Conservation (phyloP, 2,113 vertebrate genomes). For the Xiphophorus hellerii region DNA sequence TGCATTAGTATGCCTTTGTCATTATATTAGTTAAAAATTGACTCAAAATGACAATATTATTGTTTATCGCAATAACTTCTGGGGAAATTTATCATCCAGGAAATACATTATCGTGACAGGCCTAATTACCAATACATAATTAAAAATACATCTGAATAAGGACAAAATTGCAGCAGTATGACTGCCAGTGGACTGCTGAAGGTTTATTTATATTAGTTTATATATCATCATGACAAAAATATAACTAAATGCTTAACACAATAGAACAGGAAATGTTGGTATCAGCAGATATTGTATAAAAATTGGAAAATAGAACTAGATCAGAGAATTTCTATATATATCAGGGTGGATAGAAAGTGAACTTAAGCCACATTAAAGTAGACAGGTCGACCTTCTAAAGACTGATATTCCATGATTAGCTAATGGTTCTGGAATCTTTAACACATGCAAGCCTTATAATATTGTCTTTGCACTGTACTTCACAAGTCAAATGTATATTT, state of each 20-base stretch:
- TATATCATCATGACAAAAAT: not conserved
- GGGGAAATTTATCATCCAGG: too few species aligned
- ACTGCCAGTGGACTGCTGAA: not conserved
- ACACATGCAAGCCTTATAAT: conserved; percentile 10
- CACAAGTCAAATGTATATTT: conserved; percentile 51
- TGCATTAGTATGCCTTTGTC: too few species aligned
- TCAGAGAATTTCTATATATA: not conserved
- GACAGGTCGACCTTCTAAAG: too few species aligned
- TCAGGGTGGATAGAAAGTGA: not conserved
- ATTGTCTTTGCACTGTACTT: conserved; percentile 35
- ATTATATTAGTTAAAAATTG: too few species aligned
- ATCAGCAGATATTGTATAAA: not conserved
- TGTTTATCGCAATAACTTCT: too few species aligned
- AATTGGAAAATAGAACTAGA: not conserved
- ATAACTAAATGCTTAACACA: not conserved
- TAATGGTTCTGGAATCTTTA: not conserved
- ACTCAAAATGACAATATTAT: too few species aligned
- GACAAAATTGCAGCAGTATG: not conserved
- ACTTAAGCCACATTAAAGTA: not conserved
- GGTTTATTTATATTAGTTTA: too few species aligned
- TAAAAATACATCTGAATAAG: not conserved
- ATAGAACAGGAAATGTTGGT: not conserved
- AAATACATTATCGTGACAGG: too few species aligned
- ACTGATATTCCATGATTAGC: not conserved
- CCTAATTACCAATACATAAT: not conserved